Evolutionary conservation across 2,888 invertebrate genomes (phyloP).

Genomic region (Lasioglossum figueresi): DNA sequence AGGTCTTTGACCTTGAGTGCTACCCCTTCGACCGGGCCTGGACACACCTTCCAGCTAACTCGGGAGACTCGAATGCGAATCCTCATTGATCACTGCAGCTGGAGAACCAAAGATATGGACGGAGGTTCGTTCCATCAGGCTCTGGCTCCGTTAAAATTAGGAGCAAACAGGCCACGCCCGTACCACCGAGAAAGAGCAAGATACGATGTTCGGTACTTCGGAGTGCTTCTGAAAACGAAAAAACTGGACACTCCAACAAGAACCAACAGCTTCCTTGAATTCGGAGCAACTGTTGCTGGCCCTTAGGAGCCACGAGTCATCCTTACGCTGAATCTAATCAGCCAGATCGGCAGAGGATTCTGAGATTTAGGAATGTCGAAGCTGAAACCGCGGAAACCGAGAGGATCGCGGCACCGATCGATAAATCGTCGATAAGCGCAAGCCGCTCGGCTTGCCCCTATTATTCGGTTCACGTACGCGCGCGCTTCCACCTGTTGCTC

Average conservation of each 20-base stretch:
- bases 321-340: neutral
- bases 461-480: conserved; percentile 68
- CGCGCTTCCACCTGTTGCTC: conserved; percentile 78
- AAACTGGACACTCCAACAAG: neutral
- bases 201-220: too few relatives aligned
- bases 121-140: neutral
- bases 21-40: neutral
- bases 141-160: neutral
- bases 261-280: neutral
- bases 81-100: neutral
- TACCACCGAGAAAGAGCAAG: neutral
- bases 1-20: conserved; percentile 1
- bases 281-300: too few relatives aligned
- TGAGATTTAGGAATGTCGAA: neutral
- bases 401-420: conserved; percentile 21
- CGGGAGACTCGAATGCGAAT: neutral
- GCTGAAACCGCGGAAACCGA: conserved; percentile 1
- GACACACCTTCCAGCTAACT: neutral
- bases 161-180: neutral
- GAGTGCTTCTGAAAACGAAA: neutral
- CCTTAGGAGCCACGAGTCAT: too few relatives aligned
- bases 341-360: neutral
- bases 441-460: conserved; percentile 44
- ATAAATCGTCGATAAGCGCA: conserved; percentile 33
- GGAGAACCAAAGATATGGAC: neutral